Base-by-base conservation (phyloP, 2,797 vertebrate species). In the Chaenodraco wilsoni region DNA sequence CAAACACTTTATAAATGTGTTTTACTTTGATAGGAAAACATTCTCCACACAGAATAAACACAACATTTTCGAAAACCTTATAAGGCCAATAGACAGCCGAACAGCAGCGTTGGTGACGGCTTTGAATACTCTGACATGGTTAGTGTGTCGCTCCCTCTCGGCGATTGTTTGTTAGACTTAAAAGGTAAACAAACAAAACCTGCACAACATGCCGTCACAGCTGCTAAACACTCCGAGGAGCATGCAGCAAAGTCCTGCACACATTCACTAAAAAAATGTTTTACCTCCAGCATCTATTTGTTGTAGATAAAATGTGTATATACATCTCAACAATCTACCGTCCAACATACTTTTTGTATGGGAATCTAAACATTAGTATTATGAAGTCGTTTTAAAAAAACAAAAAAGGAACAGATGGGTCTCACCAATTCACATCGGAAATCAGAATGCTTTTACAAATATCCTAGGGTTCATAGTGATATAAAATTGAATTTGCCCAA, bases 151-250 rank as follows among this genome's bases (percentile, higher is more conserved):
- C 51, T 64, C 10, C 27, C 33, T 79, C 65, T 56, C 44, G 59
- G 45, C 54, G 33, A 45, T 66, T 3, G 16, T 59, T 50, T 65
- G 73, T 83, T 77, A 76, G 58, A 65, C 33, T 43, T 4, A 44
- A 12, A 12, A 66, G 21, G 44, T 81, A 64, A 84, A 78, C 70
- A 79, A 55, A 65, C 27, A 27, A 27, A 27, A 67, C 69, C 65
- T 65, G 31, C 52, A 74, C 49, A 61, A 70, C 84, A 79, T 77
- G 74, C 74, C 41, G 41, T 45, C 57, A 68, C 67, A 77, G 69
- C 64, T 75, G 57, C 49, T 77, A 55, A 76, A 57, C 65, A 46
- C 59, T 43, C 14, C 6, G 11, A 69, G 3, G 7, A 67, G 44
- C 76, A 81, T 75, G 76, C 75, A 65, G 50, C 31, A 45, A 9